Evolutionary conservation across 2,888 invertebrate genomes (phyloP).

Genomic region (Amphipoea oculea): DNA sequence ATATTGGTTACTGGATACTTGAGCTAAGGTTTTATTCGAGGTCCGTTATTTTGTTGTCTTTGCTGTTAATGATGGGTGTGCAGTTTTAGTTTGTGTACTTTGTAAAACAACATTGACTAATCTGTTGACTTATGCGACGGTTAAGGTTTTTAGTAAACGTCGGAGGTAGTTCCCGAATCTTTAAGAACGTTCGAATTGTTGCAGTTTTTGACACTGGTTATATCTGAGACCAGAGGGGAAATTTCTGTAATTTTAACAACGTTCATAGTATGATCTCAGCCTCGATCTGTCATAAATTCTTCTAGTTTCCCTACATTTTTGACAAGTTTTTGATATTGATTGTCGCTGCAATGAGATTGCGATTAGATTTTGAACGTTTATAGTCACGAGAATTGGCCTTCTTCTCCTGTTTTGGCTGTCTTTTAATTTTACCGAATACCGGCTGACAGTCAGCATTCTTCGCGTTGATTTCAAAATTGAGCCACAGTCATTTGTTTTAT

Average conservation of each 20-base stretch:
- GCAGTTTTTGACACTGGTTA: neutral
- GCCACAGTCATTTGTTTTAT: neutral
- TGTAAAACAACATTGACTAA: neutral
- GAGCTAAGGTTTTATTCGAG: slow-evolving; percentile 4
- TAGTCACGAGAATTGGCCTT: neutral
- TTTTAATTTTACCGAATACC: neutral
- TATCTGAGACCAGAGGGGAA: neutral
- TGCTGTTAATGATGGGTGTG: neutral
- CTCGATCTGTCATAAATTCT: neutral
- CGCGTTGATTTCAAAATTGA: neutral
- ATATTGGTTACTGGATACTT: neutral
- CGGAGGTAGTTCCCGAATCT: too few relatives aligned
- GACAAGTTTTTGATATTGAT: neutral
- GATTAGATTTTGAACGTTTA: neutral
- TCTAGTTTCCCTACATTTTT: neutral
- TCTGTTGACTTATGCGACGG: too few relatives aligned
- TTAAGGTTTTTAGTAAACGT: too few relatives aligned
- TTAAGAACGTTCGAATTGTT: neutral
- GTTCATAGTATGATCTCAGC: too few relatives aligned
- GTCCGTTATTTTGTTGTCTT: neutral
- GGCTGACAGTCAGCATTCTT: neutral
- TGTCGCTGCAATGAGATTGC: neutral
- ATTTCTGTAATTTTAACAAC: too few relatives aligned
- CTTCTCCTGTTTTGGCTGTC: neutral
- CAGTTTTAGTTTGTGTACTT: neutral